Percentiles rank a stretch among this genome's conserved stretches.
Conservation (phyloP, 2,113 vertebrate species). For the Passer montanus region DNA sequence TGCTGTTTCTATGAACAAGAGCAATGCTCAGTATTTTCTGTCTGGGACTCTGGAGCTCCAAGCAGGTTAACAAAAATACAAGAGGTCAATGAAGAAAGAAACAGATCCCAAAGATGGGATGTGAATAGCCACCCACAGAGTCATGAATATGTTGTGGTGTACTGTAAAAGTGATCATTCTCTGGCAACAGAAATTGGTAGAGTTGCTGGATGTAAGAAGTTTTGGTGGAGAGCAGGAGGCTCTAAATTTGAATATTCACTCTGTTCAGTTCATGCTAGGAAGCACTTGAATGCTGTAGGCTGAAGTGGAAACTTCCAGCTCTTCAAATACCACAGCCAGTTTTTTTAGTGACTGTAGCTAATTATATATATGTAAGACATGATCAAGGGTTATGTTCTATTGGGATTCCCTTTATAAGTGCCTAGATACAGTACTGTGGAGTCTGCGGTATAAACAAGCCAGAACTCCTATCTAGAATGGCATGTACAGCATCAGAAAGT, state of each 20-base stretch:
- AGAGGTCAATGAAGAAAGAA: neutral
- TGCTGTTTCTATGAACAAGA: neutral
- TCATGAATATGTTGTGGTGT: neutral
- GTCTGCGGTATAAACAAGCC: neutral
- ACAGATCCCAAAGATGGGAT: neutral
- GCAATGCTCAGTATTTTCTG: neutral
- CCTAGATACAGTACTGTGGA: neutral
- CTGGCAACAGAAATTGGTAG: neutral
- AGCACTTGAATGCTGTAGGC: neutral
- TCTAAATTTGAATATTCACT: neutral
- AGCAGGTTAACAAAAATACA: neutral
- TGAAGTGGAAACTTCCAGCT: neutral
- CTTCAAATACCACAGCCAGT: neutral
- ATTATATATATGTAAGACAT: neutral
- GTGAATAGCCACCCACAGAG: neutral
- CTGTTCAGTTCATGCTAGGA: neutral
- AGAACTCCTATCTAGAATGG: neutral
- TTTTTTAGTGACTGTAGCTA: neutral
- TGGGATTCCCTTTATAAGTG: neutral
- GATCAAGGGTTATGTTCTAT: neutral
- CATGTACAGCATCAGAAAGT: neutral
- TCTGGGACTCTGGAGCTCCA: neutral
- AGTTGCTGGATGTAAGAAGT: neutral
- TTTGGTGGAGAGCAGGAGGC: neutral
- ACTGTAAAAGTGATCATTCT: neutral